Conservation (phyloP, 2,888 invertebrate species). For the Aricia artaxerxes region DNA sequence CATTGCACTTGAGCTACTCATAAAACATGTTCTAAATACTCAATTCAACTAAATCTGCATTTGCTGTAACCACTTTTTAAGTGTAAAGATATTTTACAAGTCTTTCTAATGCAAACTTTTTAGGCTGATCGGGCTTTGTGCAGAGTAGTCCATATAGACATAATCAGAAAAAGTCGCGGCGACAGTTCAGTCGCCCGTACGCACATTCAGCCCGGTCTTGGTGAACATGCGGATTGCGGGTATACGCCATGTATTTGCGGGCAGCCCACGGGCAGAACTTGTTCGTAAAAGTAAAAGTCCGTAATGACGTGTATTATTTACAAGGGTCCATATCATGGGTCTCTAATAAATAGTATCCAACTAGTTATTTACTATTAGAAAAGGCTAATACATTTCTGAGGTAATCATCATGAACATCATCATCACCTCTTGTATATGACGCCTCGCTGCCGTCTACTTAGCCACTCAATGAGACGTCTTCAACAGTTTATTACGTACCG, state of each 20-base stretch:
- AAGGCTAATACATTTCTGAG: neutral
- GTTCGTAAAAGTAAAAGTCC: slow-evolving; percentile 10
- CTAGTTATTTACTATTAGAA: slow-evolving; percentile 8
- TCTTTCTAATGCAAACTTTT: no score
- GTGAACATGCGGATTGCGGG: neutral
- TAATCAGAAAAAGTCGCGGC: neutral
- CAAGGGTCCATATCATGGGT: slow-evolving; percentile 7
- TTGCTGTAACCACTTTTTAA: no score
- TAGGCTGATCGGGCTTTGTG: no score
- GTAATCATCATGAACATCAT: neutral
- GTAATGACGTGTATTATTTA: slow-evolving; percentile 16
- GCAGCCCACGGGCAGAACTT: slow-evolving; percentile 6
- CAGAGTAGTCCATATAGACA: no score
- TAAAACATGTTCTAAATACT: no score
- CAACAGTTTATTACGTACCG: no score
- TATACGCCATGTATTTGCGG: neutral
- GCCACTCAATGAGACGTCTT: neutral
- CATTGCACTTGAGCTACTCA: no score
- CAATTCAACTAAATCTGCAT: no score
- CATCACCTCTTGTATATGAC: no score
- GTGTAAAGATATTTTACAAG: no score
- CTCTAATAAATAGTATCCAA: neutral
- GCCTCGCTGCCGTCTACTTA: no score
- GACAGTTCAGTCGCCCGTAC: neutral
- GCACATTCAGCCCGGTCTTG: neutral